Evolutionary conservation across 2,113 vertebrate genomes (phyloP), one percentile per base, ranked within the genome.

Genomic region (Lagopus muta): DNA sequence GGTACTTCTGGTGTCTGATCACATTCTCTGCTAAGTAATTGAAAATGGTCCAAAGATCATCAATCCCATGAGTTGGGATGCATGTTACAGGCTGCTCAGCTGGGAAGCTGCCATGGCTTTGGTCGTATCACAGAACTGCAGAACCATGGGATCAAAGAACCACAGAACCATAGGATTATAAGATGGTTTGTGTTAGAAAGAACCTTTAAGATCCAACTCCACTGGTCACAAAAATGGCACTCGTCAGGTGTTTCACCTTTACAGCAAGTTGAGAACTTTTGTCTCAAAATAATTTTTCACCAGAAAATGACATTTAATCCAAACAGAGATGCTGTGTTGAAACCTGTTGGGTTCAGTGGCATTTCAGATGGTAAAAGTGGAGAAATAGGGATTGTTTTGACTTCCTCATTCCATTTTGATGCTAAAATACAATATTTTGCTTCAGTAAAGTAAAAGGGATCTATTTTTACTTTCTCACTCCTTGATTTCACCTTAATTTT

Each of bases 401-500:
- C 76, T 81, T 83, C 25, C 47, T 90, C 38, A 42, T 94, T 88
- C 92, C 61, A 65, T 9, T 78, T 30, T 74, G 13, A 15, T 45
- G 24, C 71, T 77, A 78, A 93, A 86, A 89, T 76, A 34, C 62
- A 86, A 89, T 73, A 34, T 70, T 92, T 82, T 74, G 22, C 84
- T 89, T 87, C n/a, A 58, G 62, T 73, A 73, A 77, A 85, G 47
- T 42, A 78, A 58, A 88, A 54, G 81, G 10, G 3, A 52, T 88
- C 86, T 24, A 4, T 81, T 95, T 95, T 95, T 32, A 84, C 57
- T 90, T 93, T 76, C 81, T 89, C 54, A 54, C 30, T 84, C 81
- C 92, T 94, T 85, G 70, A 73, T 85, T 91, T 95, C 86, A 89
- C 32, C 28, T 61, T 79, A 25, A 88, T 88, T 93, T 90, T 88